Conservation (phyloP, 2,797 vertebrate species). For the Sebastes itinus region DNA sequence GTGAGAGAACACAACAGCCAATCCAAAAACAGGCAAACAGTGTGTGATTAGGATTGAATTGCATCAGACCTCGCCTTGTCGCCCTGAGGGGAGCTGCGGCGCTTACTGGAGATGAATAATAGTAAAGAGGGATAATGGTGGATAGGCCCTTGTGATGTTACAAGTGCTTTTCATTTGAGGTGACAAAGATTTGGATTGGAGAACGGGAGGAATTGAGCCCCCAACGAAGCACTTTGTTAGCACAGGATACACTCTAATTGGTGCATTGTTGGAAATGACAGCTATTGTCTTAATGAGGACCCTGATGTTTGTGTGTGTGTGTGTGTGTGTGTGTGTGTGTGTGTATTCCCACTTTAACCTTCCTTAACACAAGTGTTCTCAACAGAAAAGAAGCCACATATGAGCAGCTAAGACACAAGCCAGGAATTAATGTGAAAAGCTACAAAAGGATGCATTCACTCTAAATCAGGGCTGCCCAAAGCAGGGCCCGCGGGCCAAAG, state of each 20-base stretch:
- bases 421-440: neutral
- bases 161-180: conserved; percentile 63
- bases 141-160: conserved; percentile 61
- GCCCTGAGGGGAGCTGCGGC: conserved; percentile 67
- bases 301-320: conserved; percentile 1
- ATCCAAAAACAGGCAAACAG: conserved; percentile 68
- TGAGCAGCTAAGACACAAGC: neutral
- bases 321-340: neutral
- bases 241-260: conserved; percentile 50
- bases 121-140: conserved; percentile 69
- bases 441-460: neutral
- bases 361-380: neutral
- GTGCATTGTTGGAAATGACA: conserved; percentile 48
- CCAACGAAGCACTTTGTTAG: conserved; percentile 53
- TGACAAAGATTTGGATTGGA: conserved; percentile 62
- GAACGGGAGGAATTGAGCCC: conserved; percentile 33
- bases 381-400: neutral
- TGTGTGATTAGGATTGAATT: conserved; percentile 72
- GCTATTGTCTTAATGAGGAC: conserved; percentile 51
- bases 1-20: conserved; percentile 48
- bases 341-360: conserved; percentile 6
- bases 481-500: too few species aligned
- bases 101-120: conserved; percentile 71
- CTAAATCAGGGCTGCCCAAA: too few species aligned
- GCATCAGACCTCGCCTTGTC: conserved; percentile 61